Percentiles rank a stretch among this genome's conserved stretches.
Evolutionary conservation across 1,140 invertebrate species (phyloP).

Genomic region (roundworm (Caenorhabditis elegans)): DNA sequence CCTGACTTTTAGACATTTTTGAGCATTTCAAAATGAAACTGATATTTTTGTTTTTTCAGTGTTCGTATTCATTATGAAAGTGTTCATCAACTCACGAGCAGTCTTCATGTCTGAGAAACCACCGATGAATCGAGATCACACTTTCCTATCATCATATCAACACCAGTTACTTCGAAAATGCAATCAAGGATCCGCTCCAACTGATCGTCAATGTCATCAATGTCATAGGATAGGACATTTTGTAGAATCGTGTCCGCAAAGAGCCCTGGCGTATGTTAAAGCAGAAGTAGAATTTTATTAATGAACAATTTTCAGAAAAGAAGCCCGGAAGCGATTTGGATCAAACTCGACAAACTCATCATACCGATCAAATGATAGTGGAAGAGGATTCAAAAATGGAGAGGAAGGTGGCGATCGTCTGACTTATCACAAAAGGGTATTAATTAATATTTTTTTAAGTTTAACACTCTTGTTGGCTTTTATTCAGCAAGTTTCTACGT

Average conservation of each 20-base stretch:
- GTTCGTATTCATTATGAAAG: slow-evolving; percentile 36
- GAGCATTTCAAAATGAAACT: no score
- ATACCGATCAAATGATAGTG: neutral
- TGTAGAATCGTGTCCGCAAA: neutral
- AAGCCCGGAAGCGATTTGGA: neutral
- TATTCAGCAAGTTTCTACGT: no score
- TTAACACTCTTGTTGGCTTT: no score
- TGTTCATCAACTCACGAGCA: slow-evolving; percentile 2
- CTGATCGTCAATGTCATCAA: neutral
- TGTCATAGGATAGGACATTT: slow-evolving; percentile 15
- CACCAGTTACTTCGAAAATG: neutral
- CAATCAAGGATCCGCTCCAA: neutral
- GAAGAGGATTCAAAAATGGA: neutral
- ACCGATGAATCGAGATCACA: neutral
- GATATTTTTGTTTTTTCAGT: slow-evolving; percentile 35
- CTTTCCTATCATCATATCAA: neutral
- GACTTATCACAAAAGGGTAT: neutral
- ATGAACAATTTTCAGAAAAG: slow-evolving; percentile 28
- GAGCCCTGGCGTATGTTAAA: neutral
- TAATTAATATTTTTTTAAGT: no score
- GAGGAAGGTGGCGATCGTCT: neutral
- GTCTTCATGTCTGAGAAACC: slow-evolving; percentile 32
- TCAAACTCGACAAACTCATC: neutral
- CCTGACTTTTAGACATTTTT: neutral
- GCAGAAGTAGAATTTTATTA: no score